Conservation (phyloP, 2,113 vertebrate genomes). For the Chionodraco myersi region DNA sequence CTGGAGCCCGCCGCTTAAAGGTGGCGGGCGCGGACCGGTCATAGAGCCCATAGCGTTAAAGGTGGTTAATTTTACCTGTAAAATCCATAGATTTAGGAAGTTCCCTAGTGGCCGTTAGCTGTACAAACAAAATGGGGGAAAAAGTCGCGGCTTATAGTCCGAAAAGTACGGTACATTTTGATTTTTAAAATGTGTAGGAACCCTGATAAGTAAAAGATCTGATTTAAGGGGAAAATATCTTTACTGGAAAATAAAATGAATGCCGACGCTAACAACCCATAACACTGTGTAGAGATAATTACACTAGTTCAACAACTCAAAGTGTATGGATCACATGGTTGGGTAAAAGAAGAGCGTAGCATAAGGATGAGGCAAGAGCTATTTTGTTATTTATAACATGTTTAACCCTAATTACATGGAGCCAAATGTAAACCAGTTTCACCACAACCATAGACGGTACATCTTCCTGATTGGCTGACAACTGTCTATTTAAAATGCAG, state of each 20-base stretch:
- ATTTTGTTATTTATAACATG: constrained; percentile 14
- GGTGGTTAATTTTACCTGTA: too few relatives aligned
- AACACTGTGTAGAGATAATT: background rate
- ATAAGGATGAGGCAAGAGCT: background rate
- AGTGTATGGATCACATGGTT: background rate
- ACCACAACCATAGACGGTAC: background rate
- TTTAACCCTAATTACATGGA: constrained; percentile 30
- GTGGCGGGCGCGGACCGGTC: too few relatives aligned
- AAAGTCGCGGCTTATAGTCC: too few relatives aligned
- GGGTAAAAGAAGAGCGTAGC: background rate
- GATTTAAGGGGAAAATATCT: too few relatives aligned
- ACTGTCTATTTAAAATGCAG: background rate
- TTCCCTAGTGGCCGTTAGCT: too few relatives aligned
- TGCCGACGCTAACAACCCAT: background rate
- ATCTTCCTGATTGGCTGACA: constrained; percentile 9
- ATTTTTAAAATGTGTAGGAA: too few relatives aligned
- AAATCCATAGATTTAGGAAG: too few relatives aligned
- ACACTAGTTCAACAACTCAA: background rate
- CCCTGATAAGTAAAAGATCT: too few relatives aligned
- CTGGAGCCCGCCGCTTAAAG: too few relatives aligned
- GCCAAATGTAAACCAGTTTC: constrained; percentile 7
- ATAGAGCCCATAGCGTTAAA: too few relatives aligned
- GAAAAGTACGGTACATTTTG: too few relatives aligned
- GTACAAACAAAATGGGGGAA: too few relatives aligned
- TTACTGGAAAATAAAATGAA: background rate